Percentiles rank a stretch among this genome's conserved stretches.
phyloP scores from a whole-genome alignment of 2,797 vertebrate species.

The Gymnoscopelus microlampas region DNA sequence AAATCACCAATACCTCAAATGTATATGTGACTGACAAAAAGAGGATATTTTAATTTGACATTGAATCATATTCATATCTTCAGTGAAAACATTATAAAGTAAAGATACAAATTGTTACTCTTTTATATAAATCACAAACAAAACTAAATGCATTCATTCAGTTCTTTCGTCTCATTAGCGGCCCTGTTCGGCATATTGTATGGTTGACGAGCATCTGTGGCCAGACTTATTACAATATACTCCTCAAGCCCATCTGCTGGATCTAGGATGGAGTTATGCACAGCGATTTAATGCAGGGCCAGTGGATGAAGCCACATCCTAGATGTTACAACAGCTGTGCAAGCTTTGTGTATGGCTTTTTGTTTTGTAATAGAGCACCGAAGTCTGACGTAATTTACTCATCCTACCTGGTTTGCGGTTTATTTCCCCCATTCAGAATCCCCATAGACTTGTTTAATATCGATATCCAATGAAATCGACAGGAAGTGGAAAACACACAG shows the following conservation, averaged over 20 bases:
- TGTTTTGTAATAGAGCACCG: too few relatives aligned
- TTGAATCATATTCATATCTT: slow-evolving; percentile 24
- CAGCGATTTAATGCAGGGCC: neutral
- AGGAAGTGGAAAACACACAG: too few relatives aligned
- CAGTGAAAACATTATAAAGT: slow-evolving; percentile 10
- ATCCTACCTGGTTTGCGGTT: too few relatives aligned
- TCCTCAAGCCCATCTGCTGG: neutral
- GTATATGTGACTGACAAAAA: slow-evolving; percentile 1
- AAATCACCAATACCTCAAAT: slow-evolving; percentile 20
- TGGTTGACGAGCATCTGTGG: neutral
- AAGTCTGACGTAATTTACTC: too few relatives aligned
- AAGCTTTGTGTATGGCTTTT: too few relatives aligned
- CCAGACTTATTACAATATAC: neutral
- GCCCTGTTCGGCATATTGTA: neutral
- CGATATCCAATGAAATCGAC: too few relatives aligned
- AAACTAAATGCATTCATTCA: slow-evolving; percentile 37
- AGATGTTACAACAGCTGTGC: too few relatives aligned
- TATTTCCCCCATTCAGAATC: too few relatives aligned
- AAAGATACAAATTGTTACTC: slow-evolving; percentile 1
- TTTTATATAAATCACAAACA: slow-evolving; percentile 31
- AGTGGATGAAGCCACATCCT: too few relatives aligned
- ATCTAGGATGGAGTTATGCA: neutral
- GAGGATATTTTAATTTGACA: slow-evolving; percentile 34
- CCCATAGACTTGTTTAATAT: too few relatives aligned
- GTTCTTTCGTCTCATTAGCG: neutral